Percentiles rank a stretch among this genome's conserved stretches.
phyloP scores from a whole-genome alignment of 2,888 invertebrate genomes.

The Dascillus cervinus region DNA sequence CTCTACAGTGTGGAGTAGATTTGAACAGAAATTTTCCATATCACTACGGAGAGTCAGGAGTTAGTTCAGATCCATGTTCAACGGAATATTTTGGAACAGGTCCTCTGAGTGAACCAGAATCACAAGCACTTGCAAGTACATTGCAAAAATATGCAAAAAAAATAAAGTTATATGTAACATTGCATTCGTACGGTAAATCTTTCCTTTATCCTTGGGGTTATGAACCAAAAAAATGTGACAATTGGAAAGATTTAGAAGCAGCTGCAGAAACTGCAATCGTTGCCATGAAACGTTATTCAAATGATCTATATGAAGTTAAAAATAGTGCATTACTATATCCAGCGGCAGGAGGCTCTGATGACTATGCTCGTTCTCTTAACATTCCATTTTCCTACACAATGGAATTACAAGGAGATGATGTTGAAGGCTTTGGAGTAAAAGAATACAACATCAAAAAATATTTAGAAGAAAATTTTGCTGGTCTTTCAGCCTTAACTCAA shows the following conservation, averaged over 20 bases:
- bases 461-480: too few species aligned
- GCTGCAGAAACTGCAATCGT: constrained; percentile 64
- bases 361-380: constrained; percentile 78
- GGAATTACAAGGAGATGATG: constrained; percentile 59
- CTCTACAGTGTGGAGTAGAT: constrained; percentile 1
- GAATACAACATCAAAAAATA: too few species aligned
- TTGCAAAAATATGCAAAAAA: constrained; percentile 42
- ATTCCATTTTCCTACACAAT: constrained; percentile 86
- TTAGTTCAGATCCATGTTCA: constrained; percentile 75
- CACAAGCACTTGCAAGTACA: constrained; percentile 55
- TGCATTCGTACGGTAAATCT: constrained; percentile 80
- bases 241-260: constrained; percentile 58
- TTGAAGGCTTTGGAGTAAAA: too few species aligned
- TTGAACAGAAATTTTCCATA: constrained; percentile 3
- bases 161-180: constrained; percentile 65
- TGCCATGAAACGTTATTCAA: constrained; percentile 41
- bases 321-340: constrained; percentile 59
- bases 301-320: constrained; percentile 24
- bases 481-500: too few species aligned
- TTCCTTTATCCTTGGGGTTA: constrained; percentile 84
- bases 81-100: constrained; percentile 71
- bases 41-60: constrained; percentile 44
- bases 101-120: constrained; percentile 84
- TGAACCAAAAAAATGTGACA: constrained; percentile 60
- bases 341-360: constrained; percentile 75